Percentiles rank a stretch among this genome's conserved stretches.
These are phyloP conservation scores for Macrosteles quadrilineatus DNA, from an alignment of 1,140 invertebrate genomes.

Conservation along the genomic window DNA sequence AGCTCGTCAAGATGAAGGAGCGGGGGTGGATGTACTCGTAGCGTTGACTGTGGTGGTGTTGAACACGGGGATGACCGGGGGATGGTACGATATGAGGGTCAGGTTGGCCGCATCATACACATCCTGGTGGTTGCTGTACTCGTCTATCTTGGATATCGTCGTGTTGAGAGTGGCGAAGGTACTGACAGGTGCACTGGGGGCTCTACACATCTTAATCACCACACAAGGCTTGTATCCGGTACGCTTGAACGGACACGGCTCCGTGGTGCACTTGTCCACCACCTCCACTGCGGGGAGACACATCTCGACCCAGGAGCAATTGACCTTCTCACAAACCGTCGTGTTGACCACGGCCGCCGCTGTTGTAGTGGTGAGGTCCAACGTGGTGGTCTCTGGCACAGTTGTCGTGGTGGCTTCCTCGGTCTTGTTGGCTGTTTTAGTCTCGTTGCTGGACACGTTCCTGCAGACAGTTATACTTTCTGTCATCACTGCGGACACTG, in stretches of 20 bases:
- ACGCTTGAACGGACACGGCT: not conserved
- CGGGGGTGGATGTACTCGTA: not conserved
- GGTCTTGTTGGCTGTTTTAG: not conserved
- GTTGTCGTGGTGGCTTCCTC: not conserved
- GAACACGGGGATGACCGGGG: not conserved
- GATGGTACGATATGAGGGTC: constrained; percentile 8
- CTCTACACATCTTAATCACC: not conserved
- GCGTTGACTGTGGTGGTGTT: not conserved
- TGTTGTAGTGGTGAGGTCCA: not conserved
- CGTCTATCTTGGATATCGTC: constrained; percentile 16
- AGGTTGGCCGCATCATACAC: constrained; percentile 11
- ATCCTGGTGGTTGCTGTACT: not conserved
- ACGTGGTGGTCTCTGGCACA: not conserved
- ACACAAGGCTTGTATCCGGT: constrained; percentile 8
- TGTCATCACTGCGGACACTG: not conserved
- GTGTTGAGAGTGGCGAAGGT: constrained; percentile 13
- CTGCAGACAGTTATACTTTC: not conserved
- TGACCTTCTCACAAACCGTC: not conserved
- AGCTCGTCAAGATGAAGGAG: too few relatives aligned
- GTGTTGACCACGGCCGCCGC: not conserved
- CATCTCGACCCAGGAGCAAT: not conserved
- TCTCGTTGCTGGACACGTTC: not conserved
- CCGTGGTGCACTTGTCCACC: not conserved
- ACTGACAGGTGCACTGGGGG: constrained; percentile 8
- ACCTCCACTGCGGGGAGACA: not conserved